Evolutionary conservation across 2,797 vertebrate species (phyloP).

Genomic region (Lophius americanus): DNA sequence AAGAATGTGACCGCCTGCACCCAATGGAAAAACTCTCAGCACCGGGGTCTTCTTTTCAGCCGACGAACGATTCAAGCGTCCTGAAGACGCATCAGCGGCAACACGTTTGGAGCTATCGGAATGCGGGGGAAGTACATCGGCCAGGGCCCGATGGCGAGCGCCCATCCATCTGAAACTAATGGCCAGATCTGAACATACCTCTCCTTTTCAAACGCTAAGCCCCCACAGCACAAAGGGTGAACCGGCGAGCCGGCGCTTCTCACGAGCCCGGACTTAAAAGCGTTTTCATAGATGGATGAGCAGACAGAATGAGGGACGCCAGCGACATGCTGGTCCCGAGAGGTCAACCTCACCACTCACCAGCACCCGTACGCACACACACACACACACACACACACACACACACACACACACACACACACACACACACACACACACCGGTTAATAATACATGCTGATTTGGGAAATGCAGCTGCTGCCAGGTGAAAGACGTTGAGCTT

Average conservation of each 20-base stretch:
- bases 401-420: too few relatives aligned
- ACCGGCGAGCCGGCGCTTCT: slow-evolving; percentile 66
- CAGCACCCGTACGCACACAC: slow-evolving; percentile 7
- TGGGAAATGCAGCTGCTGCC: slow-evolving; percentile 4
- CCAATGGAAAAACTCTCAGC: slow-evolving; percentile 29
- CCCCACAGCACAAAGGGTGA: slow-evolving; percentile 72
- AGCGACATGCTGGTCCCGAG: slow-evolving; percentile 58
- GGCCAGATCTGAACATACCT: slow-evolving; percentile 69
- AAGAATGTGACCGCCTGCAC: slow-evolving; percentile 61
- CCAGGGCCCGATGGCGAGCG: slow-evolving; percentile 37
- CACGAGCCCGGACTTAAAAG: slow-evolving; percentile 76
- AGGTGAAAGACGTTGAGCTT: neutral
- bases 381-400: too few relatives aligned
- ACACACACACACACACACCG: neutral
- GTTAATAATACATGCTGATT: neutral
- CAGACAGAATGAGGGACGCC: slow-evolving; percentile 84
- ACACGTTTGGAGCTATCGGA: neutral
- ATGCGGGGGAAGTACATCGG: slow-evolving; percentile 2
- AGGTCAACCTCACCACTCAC: slow-evolving; percentile 43
- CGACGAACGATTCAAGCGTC: neutral
- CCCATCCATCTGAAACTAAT: slow-evolving; percentile 72
- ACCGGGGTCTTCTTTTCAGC: slow-evolving; percentile 2
- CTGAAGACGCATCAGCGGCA: neutral
- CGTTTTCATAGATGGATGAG: slow-evolving; percentile 84
- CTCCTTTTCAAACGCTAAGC: slow-evolving; percentile 76